Evolutionary conservation across 2,797 vertebrate species (phyloP).

Genomic region (Craterocephalus amniculus): DNA sequence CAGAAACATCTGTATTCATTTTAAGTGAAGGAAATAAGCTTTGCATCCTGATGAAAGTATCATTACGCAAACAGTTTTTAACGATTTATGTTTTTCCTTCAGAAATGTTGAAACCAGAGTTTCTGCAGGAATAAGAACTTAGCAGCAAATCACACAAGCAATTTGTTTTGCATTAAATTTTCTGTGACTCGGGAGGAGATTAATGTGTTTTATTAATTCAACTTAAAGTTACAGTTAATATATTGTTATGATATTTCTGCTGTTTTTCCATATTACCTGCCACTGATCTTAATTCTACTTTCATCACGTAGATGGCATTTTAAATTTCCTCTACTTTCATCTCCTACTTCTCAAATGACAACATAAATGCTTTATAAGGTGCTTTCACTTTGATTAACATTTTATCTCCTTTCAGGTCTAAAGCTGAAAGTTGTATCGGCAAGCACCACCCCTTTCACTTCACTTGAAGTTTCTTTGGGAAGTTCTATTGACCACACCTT

Average conservation of each 20-base stretch:
- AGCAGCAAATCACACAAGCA: neutral
- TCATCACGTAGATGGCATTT: conserved; percentile 3
- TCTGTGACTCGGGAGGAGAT: neutral
- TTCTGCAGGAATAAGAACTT: neutral
- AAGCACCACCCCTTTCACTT: neutral
- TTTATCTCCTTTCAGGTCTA: neutral
- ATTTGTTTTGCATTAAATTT: neutral
- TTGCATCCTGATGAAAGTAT: neutral
- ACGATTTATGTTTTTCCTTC: neutral
- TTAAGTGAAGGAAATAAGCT: neutral
- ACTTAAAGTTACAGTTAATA: neutral
- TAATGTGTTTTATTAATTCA: neutral
- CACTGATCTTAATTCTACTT: conserved; percentile 4
- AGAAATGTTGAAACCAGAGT: neutral
- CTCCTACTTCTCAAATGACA: conserved; percentile 4
- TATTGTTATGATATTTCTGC: neutral
- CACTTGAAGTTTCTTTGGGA: neutral
- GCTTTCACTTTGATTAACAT: conserved; percentile 8
- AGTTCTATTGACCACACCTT: neutral
- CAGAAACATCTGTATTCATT: neutral
- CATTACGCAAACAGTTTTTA: neutral
- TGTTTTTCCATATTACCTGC: neutral
- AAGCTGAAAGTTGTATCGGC: neutral
- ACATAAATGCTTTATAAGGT: conserved; percentile 1
- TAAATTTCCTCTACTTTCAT: conserved; percentile 10